Base-by-base conservation (phyloP, 2,888 invertebrate species). In the Oscheius myriophilus region DNA sequence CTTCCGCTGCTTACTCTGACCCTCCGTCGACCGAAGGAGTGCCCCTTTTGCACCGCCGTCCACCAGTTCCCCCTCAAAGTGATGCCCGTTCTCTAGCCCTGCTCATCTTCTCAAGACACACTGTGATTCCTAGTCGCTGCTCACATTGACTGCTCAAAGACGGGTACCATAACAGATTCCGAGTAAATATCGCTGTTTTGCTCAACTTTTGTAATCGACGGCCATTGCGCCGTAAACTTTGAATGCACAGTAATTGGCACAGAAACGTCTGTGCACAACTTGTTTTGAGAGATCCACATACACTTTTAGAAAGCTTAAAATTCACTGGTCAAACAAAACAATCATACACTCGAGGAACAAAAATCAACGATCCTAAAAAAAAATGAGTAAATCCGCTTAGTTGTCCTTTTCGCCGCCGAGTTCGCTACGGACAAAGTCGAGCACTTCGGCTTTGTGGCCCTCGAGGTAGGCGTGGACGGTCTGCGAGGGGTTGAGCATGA, bases 401-500 rank as follows among this genome's bases (percentile, higher is more conserved):
- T 33, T 33, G 33, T 33, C 33, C 33, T 76, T 67, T 61, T 77
- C 70, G 33, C 64, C 69, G 43, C 57, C 67, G 45, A 84, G 68
- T 67, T 84, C 82, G 25, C 75, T 55, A 0, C 84, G 79, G 42
- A 73, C 71, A 64, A 85, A 84, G 54, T 79, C 78, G 45, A 73
- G 49, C 49, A 84, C 71, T 42, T 74, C 69, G 2, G 84, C 84
- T 46, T 80, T 77, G 64, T 84, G 84, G 25, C 70, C 69, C 43
- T 46, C 59, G 25, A 78, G 54, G 63, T 78, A 78, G 25, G 80
- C 82, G 64, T 80, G 62, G n/a, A 85, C 82, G 0, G 81, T 77
- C 61, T 84, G 83, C 6, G 78, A 72, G 7, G 85, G 85, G 53
- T 83, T 84, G 16, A 85, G 70, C 84, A 85, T 84, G 72, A 85